Evolutionary conservation across 2,888 invertebrate species (phyloP).

Genomic region (Synergus gifuensis): DNA sequence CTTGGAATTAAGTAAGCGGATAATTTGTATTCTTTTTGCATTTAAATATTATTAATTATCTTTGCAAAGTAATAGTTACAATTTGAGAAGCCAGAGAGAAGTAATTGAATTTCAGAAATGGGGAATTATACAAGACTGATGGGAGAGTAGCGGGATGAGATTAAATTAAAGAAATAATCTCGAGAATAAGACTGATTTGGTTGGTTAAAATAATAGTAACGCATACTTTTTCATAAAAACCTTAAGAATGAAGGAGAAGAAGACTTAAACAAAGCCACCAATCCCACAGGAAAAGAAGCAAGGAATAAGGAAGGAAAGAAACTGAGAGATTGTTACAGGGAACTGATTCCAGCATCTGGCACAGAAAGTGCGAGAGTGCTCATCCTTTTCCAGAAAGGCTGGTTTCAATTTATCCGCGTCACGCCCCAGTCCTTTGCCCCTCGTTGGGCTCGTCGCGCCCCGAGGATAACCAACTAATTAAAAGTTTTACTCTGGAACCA

Average conservation of each 20-base stretch:
- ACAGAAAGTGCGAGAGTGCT: constrained; percentile 26
- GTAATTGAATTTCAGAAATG: constrained; percentile 4
- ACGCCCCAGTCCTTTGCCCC: constrained; percentile 46
- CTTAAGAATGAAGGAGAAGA: not conserved
- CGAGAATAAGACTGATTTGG: constrained; percentile 1
- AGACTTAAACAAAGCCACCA: constrained; percentile 8
- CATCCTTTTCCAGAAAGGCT: constrained; percentile 13
- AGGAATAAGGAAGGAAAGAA: constrained; percentile 9
- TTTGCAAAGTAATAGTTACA: not conserved
- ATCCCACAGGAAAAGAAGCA: not conserved
- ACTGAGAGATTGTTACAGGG: constrained; percentile 22
- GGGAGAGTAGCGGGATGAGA: not conserved
- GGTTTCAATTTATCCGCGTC: constrained; percentile 61
- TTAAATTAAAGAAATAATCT: constrained; percentile 8
- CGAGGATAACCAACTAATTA: constrained; percentile 69
- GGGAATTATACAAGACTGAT: not conserved
- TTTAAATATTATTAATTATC: too few species aligned
- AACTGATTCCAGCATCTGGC: constrained; percentile 15
- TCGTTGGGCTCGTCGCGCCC: constrained; percentile 54
- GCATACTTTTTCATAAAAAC: constrained; percentile 15
- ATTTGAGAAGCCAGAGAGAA: not conserved
- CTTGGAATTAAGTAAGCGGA: too few species aligned
- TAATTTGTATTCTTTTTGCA: too few species aligned
- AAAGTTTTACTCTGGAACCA: constrained; percentile 61
- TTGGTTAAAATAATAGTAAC: constrained; percentile 4